Evolutionary conservation across 2,113 vertebrate genomes (phyloP), one percentile per base, ranked within the genome.

Genomic region (Fulmarus glacialis): DNA sequence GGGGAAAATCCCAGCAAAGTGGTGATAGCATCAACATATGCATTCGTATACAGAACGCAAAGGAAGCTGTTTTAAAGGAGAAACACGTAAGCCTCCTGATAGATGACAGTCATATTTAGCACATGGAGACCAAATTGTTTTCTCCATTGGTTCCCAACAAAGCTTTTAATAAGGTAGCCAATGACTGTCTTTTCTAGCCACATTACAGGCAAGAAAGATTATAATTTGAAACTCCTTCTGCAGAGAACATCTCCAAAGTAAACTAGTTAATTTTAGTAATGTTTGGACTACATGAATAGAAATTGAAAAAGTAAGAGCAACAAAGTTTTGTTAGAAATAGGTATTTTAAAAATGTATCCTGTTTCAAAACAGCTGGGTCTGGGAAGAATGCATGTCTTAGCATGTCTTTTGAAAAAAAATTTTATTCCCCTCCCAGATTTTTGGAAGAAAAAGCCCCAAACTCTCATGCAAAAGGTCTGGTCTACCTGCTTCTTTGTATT

Each of bases 401-500:
- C 3, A 34, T 9, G 12, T 20, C 3, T 50, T 87, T 59, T 18
- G 20, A 83, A 80, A 67, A 40, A 40, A 24, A 50, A 2, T 12
- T 62, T 55, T 47, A 14, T 59, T 84, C 16, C 8, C 5, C 4
- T 8, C 2, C 5, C 12, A 8, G 0, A 11, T 22, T 78, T 91
- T 62, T 78, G 12, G 15, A 89, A 64, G 32, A 74, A 52, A 53
- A 10, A 1, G 0, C 1, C 0, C 0, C 2, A 16, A 29, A 38
- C 26, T 63, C 26, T 64, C 10, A 56, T 58, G 43, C 2, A 45
- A 42, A 40, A 66, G 4, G 6, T 48, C 27, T 66, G 5, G 3
- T 58, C 20, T 50, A 34, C 19, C 9, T 56, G 11, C 16, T 83
- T 55, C 18, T 90, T 84, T 32, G 6, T 38, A 24, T 14, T 81